Evolutionary conservation across 2,888 invertebrate genomes (phyloP), one percentile per base, ranked within the genome.

Genomic region (Gonocerus acuteangulatus): DNA sequence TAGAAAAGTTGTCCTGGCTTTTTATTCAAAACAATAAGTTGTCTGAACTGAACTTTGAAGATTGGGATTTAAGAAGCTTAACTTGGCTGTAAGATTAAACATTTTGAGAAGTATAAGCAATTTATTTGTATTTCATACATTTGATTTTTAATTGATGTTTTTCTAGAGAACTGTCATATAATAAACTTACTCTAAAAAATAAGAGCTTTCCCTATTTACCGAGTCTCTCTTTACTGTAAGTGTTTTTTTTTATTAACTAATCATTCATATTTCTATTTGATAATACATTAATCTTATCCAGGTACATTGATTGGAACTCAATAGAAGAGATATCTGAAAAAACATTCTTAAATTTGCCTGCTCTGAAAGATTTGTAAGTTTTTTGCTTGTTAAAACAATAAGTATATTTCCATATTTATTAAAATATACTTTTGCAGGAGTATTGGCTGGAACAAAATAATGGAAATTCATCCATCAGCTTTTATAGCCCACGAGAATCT

Each of bases 291-390:
- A 16, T 45, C 45, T 23, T 16, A 56, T 62, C 34, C 32, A 61
- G 61, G 44, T 45, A 60, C 34, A 16, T 64, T 11, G 61, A 48
- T 15, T 49, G 58, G 45, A 63, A 63, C 51, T 42, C 21, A 36
- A 63, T 63, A 80, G 61, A 68, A 69, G 19, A 71, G 49, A 75
- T 81, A 59, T 73, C 76, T 63, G 69, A 73, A 52, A 70, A 70
- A 44, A 76, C 79, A 23, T 80, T 81, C 70, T 70, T 68, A 59
- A 74, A 74, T 67, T 69, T 78, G 45, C 67, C 66, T 11, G 70
- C 74, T 48, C 73, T 81, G 18, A 67, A 71, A 60, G 79, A 80
- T 69, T 72, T 81, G 81, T 81, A 72, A 79, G 78, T 77, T 36
- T 61, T 42, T 22, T 19, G 6, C 15, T 21, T 49, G 21, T 60